These are phyloP conservation scores for Drosophila mayri DNA, from an alignment of 1,140 invertebrate genomes.

Conservation along the genomic window DNA sequence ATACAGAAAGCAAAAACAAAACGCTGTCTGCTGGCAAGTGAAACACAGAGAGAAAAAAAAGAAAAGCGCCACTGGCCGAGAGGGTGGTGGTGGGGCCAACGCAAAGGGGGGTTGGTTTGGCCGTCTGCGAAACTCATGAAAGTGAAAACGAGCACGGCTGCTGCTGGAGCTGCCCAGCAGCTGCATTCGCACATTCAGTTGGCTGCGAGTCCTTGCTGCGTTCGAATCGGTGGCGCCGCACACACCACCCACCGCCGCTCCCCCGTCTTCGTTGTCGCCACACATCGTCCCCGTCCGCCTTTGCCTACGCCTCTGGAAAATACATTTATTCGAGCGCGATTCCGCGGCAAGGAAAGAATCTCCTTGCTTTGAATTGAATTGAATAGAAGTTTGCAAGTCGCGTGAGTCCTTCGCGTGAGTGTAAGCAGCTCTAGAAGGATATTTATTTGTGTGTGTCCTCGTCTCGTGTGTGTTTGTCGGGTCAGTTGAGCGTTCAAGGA, in stretches of 20 bases:
- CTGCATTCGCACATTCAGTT: slow-evolving; percentile 75
- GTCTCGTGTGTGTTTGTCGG: slow-evolving; percentile 54
- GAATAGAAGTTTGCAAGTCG: slow-evolving; percentile 30
- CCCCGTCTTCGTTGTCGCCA: slow-evolving; percentile 1
- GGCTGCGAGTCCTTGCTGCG: slow-evolving; percentile 77
- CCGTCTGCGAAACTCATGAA: slow-evolving; percentile 71
- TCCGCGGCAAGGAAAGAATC: slow-evolving; percentile 18
- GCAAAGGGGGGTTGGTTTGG: slow-evolving; percentile 9
- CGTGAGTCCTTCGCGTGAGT: slow-evolving; percentile 32
- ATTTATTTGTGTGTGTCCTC: slow-evolving; percentile 17
- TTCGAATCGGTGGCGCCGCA: slow-evolving; percentile 36
- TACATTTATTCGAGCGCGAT: slow-evolving; percentile 41
- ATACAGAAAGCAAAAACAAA: slow-evolving; percentile 50
- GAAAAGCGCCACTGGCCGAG: slow-evolving; percentile 9
- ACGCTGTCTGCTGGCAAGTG: slow-evolving; percentile 24
- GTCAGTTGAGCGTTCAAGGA: slow-evolving; percentile 82
- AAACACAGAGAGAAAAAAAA: background rate
- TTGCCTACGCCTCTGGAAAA: slow-evolving; percentile 24
- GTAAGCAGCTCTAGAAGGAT: slow-evolving; percentile 7
- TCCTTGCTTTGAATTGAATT: slow-evolving; percentile 16
- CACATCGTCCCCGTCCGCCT: slow-evolving; percentile 10
- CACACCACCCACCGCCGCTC: slow-evolving; percentile 9
- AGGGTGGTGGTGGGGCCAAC: slow-evolving; percentile 6
- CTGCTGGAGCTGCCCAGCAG: slow-evolving; percentile 40
- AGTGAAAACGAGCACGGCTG: slow-evolving; percentile 73